Percentiles rank a stretch among this genome's conserved stretches.
phyloP scores from a whole-genome alignment of 1,140 invertebrate genomes.

The Mesaphorura yosii region DNA sequence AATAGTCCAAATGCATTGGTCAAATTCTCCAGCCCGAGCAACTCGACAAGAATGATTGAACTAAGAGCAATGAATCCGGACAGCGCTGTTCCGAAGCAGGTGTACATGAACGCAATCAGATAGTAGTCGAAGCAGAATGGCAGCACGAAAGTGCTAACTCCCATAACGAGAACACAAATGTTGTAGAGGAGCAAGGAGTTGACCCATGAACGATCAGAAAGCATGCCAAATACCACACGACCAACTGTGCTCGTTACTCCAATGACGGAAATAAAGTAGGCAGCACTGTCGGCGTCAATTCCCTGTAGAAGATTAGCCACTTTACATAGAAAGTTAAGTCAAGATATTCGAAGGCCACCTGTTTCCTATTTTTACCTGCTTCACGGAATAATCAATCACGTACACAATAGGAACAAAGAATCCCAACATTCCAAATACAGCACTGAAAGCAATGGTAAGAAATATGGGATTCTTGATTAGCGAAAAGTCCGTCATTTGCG shows the following conservation, averaged over 20 bases:
- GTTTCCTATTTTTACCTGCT: conserved; percentile 42
- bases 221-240: conserved; percentile 63
- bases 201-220: conserved; percentile 50
- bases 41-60: conserved; percentile 94
- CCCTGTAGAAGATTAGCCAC: conserved; percentile 46
- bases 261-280: conserved; percentile 83
- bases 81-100: conserved; percentile 88
- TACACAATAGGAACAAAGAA: conserved; percentile 93
- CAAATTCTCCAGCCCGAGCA: conserved; percentile 85
- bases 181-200: conserved; percentile 89
- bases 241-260: conserved; percentile 88
- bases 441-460: conserved; percentile 83
- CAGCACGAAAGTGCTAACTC: conserved; percentile 66
- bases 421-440: conserved; percentile 86
- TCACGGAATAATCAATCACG: conserved; percentile 66
- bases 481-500: conserved; percentile 85
- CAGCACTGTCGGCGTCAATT: conserved; percentile 60
- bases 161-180: conserved; percentile 77
- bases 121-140: conserved; percentile 70
- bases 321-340: background rate
- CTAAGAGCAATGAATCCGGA: conserved; percentile 95
- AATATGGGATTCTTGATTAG: conserved; percentile 83
- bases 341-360: conserved; percentile 1
- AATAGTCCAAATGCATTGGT: conserved; percentile 94
- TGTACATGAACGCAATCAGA: conserved; percentile 63